Conservation (phyloP, 1,140 invertebrate species). For the Dinoponera quadriceps region DNA sequence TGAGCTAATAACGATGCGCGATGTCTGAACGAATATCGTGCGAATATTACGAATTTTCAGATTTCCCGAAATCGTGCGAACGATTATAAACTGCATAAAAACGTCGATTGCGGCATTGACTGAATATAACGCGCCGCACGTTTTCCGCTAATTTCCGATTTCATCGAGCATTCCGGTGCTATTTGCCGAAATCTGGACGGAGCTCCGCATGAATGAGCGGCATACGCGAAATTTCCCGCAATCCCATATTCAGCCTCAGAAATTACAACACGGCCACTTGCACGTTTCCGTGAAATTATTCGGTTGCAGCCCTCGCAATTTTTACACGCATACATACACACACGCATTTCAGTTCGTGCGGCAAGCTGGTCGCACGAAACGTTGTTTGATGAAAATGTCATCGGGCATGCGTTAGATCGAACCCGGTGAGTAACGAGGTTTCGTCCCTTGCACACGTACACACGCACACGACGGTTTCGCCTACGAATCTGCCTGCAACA, state of each 20-base stretch:
- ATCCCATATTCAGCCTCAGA: constrained; percentile 2
- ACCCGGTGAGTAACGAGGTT: too few species aligned
- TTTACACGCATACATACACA: not conserved
- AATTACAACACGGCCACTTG: not conserved
- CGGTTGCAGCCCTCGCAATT: not conserved
- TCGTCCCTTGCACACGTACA: too few species aligned
- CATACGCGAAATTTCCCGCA: not conserved
- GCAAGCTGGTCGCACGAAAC: not conserved
- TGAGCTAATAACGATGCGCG: not conserved
- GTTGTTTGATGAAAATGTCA: not conserved
- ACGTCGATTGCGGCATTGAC: not conserved
- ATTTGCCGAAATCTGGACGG: not conserved
- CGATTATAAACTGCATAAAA: not conserved
- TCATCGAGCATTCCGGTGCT: not conserved
- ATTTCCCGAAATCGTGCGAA: not conserved
- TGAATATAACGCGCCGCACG: not conserved
- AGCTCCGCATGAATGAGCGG: not conserved
- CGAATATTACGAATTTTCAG: not conserved
- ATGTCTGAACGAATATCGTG: not conserved
- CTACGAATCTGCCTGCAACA: not conserved
- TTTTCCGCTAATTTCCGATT: not conserved
- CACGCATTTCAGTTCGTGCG: not conserved
- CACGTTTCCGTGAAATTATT: not conserved
- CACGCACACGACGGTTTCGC: not conserved
- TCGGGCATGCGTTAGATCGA: not conserved